Evolutionary conservation across 2,797 vertebrate genomes (phyloP).

Genomic region (Acanthurus tractus): DNA sequence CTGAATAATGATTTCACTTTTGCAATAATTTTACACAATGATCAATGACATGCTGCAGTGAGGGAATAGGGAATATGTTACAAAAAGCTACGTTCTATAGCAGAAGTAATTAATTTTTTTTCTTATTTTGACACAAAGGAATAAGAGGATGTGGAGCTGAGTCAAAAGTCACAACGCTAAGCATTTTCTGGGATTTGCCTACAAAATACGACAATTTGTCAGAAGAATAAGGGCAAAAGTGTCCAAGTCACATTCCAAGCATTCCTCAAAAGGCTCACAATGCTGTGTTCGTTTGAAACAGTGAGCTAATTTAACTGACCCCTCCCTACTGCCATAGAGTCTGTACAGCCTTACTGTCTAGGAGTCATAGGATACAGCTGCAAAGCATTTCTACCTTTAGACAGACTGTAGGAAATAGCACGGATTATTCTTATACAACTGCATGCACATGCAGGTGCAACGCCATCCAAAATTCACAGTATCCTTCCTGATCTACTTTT

Average conservation of each 20-base stretch:
- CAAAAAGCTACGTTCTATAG: not conserved
- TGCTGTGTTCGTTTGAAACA: not conserved
- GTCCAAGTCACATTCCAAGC: slow-evolving; percentile 12
- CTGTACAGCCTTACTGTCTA: not conserved
- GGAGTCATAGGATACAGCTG: slow-evolving; percentile 4
- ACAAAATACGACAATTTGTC: not conserved
- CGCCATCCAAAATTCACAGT: not conserved
- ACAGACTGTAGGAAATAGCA: not conserved
- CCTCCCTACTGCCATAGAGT: not conserved
- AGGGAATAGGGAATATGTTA: not conserved
- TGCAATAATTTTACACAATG: not conserved
- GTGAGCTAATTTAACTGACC: slow-evolving; percentile 11
- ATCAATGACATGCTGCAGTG: not conserved
- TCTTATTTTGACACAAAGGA: slow-evolving; percentile 20
- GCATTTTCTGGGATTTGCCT: not conserved
- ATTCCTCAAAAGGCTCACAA: slow-evolving; percentile 18
- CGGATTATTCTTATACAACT: not conserved
- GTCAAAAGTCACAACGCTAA: not conserved
- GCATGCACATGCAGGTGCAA: not conserved
- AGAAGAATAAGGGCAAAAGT: not conserved
- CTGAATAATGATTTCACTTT: not conserved
- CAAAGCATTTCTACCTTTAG: slow-evolving; percentile 7
- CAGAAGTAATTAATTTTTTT: not conserved
- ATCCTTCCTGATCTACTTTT: not conserved
- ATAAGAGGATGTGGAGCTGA: not conserved